These are phyloP conservation scores for Hemiscyllium ocellatum DNA, from an alignment of 2,113 vertebrate species.

Conservation along the genomic window DNA sequence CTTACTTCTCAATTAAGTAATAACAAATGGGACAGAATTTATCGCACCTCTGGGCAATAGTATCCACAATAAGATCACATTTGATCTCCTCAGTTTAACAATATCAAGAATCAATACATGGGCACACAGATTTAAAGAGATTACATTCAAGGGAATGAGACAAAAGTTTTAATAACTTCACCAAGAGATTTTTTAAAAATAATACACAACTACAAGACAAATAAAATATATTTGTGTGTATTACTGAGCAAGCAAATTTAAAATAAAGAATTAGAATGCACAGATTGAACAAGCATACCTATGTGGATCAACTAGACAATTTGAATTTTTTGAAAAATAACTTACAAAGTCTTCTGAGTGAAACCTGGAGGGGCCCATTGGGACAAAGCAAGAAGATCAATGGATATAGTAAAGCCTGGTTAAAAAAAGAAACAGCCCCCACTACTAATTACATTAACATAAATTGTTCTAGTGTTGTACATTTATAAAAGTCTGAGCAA, in stretches of 20 bases:
- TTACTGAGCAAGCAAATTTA: not conserved
- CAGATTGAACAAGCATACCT: not conserved
- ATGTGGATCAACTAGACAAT: not conserved
- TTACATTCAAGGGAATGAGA: not conserved
- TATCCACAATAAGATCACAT: not conserved
- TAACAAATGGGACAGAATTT: not conserved
- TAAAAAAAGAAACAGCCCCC: not conserved
- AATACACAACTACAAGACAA: not conserved
- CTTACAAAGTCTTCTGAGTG: not conserved
- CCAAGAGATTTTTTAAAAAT: not conserved
- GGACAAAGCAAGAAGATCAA: not conserved
- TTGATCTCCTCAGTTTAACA: not conserved
- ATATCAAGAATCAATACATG: not conserved
- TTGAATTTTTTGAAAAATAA: not conserved
- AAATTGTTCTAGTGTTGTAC: not conserved
- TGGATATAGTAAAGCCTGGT: not conserved
- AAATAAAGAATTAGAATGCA: not conserved
- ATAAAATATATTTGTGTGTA: not conserved
- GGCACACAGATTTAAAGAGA: not conserved
- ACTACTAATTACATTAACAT: not conserved
- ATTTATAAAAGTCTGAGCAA: not conserved
- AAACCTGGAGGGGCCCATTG: not conserved
- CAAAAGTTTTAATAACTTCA: too few relatives aligned
- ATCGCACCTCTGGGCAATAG: not conserved
- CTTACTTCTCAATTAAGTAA: conserved; percentile 14